Percentiles rank a stretch among this genome's conserved stretches.
Conservation (phyloP, 2,113 vertebrate genomes). For the Saimiri boliviensis region DNA sequence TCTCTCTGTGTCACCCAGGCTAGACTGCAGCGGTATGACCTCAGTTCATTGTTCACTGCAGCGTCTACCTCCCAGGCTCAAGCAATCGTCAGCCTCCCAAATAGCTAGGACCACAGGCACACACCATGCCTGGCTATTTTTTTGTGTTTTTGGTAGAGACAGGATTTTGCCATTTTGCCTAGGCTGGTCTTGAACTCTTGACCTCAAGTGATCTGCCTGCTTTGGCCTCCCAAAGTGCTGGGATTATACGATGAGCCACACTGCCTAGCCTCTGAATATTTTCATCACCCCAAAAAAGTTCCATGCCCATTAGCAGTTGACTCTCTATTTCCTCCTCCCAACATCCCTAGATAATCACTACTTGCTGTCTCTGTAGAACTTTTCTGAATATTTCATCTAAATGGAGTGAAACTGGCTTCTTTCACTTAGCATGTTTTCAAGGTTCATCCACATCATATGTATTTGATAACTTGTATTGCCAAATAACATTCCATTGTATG, state of each 20-base stretch:
- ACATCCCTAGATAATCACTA: not conserved
- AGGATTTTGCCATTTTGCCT: not conserved
- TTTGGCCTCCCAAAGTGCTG: not conserved
- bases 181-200: not conserved
- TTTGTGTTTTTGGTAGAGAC: not conserved
- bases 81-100: not conserved
- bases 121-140: not conserved
- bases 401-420: not conserved
- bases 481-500: not conserved
- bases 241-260: not conserved
- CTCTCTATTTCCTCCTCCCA: too few relatives aligned
- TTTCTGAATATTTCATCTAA: not conserved
- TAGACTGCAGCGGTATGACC: not conserved
- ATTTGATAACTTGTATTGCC: not conserved
- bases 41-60: not conserved
- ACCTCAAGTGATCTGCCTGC: not conserved
- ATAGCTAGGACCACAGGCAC: not conserved
- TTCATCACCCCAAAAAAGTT: not conserved
- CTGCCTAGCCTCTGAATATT: not conserved
- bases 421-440: not conserved
- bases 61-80: not conserved
- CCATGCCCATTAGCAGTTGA: not conserved
- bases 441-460: not conserved
- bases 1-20: not conserved
- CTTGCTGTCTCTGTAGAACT: not conserved